Evolutionary conservation across 2,888 invertebrate species (phyloP).

Genomic region (Phengaris arion): DNA sequence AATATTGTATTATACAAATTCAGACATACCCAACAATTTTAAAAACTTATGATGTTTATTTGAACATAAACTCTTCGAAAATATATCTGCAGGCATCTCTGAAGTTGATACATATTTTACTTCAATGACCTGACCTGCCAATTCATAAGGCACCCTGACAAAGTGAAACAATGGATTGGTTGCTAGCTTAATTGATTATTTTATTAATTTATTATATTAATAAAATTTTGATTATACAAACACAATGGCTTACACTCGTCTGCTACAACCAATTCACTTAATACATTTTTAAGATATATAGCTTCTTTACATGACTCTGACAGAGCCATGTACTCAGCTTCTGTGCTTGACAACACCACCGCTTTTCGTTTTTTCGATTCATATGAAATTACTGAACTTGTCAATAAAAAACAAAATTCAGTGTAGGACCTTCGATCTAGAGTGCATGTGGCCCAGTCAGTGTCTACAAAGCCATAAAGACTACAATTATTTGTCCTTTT

Average conservation of each 20-base stretch:
- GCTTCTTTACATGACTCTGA: slow-evolving; percentile 6
- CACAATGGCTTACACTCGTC: background rate
- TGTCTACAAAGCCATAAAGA: background rate
- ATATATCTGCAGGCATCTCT: slow-evolving; percentile 6
- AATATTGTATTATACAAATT: too few relatives aligned
- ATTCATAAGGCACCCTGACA: slow-evolving; percentile 22
- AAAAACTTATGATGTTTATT: slow-evolving; percentile 8
- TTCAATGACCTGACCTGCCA: slow-evolving; percentile 3
- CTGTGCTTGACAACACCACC: background rate
- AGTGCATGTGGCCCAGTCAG: background rate
- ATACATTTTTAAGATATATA: background rate
- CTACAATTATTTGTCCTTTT: background rate
- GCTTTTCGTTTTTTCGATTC: background rate
- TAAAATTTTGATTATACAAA: slow-evolving; percentile 9
- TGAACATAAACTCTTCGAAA: background rate
- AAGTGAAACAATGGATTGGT: slow-evolving; percentile 30
- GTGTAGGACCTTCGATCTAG: background rate
- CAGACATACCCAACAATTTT: slow-evolving; percentile 4
- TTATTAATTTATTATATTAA: too few relatives aligned
- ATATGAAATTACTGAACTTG: background rate
- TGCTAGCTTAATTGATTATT: slow-evolving; percentile 27
- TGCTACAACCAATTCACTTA: background rate
- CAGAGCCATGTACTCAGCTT: background rate
- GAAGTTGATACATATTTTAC: slow-evolving; percentile 28
- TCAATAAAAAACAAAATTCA: background rate